Evolutionary conservation across 2,113 vertebrate species (phyloP).

Genomic region (Egretta garzetta): DNA sequence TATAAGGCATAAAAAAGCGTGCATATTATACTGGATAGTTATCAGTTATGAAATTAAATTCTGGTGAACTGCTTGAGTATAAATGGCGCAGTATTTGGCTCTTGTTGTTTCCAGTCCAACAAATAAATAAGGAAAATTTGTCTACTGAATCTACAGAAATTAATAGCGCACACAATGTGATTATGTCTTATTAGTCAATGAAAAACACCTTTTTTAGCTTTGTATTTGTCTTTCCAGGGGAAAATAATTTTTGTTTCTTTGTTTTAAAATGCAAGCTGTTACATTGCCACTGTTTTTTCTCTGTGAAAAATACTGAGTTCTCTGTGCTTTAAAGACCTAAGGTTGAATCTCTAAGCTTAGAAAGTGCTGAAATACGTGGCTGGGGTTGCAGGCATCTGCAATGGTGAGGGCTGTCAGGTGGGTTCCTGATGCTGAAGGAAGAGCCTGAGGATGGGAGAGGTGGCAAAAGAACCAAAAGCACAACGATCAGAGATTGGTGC

Average conservation of each 20-base stretch:
- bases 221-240: background rate
- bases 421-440: background rate
- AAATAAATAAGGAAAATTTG: background rate
- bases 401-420: background rate
- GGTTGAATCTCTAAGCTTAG: background rate
- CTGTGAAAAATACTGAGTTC: background rate
- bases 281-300: background rate
- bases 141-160: background rate
- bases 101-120: background rate
- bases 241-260: background rate
- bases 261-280: background rate
- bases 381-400: background rate
- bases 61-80: background rate
- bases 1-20: constrained; percentile 52
- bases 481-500: rapidly evolving
- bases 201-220: background rate
- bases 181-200: background rate
- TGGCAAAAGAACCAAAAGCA: background rate
- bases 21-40: constrained; percentile 27
- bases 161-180: background rate
- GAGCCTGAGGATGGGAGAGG: background rate
- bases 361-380: background rate
- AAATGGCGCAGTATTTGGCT: background rate
- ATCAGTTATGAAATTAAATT: constrained; percentile 36
- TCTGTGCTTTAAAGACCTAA: background rate